Percentiles rank a stretch among this genome's conserved stretches.
Conservation (phyloP, 2,888 invertebrate genomes). For the Eledona agricola region DNA sequence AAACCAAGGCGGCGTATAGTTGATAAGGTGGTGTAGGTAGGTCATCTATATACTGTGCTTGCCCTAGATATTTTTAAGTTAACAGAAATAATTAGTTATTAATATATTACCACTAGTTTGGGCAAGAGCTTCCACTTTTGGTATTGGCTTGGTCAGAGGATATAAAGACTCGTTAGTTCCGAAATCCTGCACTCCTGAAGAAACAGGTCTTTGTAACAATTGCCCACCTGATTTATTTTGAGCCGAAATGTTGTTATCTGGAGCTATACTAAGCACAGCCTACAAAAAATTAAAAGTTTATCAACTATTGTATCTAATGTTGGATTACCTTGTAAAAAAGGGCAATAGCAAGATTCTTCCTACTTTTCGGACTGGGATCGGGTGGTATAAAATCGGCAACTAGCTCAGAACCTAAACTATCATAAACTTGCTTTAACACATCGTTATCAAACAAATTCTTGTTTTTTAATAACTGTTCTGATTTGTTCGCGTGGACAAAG, state of each 20-base stretch:
- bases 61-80: slow-evolving; percentile 65
- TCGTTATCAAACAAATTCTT: slow-evolving; percentile 59
- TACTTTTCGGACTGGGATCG: slow-evolving; percentile 74
- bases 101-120: slow-evolving; percentile 69
- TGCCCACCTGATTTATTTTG: slow-evolving; percentile 63
- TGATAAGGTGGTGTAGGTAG: slow-evolving; percentile 72
- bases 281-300: slow-evolving; percentile 71
- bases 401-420: slow-evolving; percentile 67
- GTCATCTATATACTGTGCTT: slow-evolving; percentile 82
- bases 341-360: slow-evolving; percentile 75
- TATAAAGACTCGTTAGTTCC: slow-evolving; percentile 68
- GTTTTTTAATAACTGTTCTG: slow-evolving; percentile 63
- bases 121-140: slow-evolving; percentile 68
- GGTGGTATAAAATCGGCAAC: slow-evolving; percentile 71
- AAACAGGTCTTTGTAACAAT: slow-evolving; percentile 65
- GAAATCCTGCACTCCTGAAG: slow-evolving; percentile 69
- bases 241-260: slow-evolving; percentile 56
- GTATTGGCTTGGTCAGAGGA: slow-evolving; percentile 72
- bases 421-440: slow-evolving; percentile 62
- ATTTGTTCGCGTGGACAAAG: slow-evolving; percentile 65
- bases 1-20: slow-evolving; percentile 76
- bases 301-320: slow-evolving; percentile 1
- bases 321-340: slow-evolving; percentile 56
- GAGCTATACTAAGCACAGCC: slow-evolving; percentile 63
- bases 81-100: slow-evolving; percentile 1